A percentile compares a stretch with the other conserved stretches of the same genome.
These are phyloP conservation scores for Apodemus agrarius DNA, from an alignment of 2,797 vertebrate genomes.

Conservation along the genomic window DNA sequence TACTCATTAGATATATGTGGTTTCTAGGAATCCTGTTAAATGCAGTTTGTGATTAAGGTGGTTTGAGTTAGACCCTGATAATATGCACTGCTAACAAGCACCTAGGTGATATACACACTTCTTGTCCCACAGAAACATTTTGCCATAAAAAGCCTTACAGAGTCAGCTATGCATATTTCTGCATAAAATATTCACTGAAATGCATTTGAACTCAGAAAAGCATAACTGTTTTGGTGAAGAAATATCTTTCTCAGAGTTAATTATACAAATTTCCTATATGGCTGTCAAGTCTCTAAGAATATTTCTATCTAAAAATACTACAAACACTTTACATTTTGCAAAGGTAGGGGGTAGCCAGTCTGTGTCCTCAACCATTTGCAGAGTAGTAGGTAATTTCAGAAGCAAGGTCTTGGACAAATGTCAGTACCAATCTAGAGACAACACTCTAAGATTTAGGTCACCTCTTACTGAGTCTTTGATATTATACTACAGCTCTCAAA, in stretches of 20 bases:
- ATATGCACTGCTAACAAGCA: constrained; percentile 22
- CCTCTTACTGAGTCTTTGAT: not conserved
- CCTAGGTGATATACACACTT: not conserved
- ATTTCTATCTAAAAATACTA: not conserved
- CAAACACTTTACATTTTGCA: not conserved
- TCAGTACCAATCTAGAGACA: not conserved
- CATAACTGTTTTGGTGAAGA: constrained; percentile 20
- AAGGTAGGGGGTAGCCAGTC: not conserved
- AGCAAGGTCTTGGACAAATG: not conserved
- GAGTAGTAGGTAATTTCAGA: not conserved
- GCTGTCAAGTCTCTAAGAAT: not conserved
- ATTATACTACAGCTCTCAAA: not conserved
- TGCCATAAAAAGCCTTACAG: constrained; percentile 1
- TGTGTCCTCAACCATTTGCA: not conserved
- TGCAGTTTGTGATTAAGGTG: not conserved
- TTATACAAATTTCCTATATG: not conserved
- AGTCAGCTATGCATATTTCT: constrained; percentile 29
- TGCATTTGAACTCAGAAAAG: not conserved
- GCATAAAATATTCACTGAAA: constrained; percentile 41
- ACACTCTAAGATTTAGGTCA: not conserved
- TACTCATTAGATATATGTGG: not conserved
- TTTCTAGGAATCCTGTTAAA: constrained; percentile 13
- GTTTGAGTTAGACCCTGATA: not conserved
- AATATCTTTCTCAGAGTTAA: constrained; percentile 44
- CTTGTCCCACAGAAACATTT: not conserved